phyloP scores from a whole-genome alignment of 2,797 vertebrate genomes.

The Microtus obscurus region DNA sequence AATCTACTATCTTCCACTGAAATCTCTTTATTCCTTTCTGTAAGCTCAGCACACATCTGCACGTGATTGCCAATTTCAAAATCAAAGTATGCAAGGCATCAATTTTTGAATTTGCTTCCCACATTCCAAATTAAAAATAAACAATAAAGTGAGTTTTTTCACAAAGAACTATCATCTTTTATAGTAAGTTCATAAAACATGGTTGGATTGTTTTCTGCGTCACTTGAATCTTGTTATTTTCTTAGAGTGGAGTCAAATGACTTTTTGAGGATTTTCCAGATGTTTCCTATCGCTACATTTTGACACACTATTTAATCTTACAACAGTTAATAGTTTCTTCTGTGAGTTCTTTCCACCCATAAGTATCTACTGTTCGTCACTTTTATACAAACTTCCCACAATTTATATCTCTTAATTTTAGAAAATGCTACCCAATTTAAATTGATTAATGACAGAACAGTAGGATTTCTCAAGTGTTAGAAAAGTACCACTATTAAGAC shows the following conservation, averaged over 20 bases:
- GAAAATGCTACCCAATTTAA: not conserved
- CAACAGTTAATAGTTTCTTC: not conserved
- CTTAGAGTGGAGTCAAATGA: not conserved
- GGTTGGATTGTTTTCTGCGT: not conserved
- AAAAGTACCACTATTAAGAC: not conserved
- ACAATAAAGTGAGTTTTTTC: not conserved
- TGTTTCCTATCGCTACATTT: constrained; percentile 31
- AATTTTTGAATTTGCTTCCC: not conserved
- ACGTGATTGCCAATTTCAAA: not conserved
- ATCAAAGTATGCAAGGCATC: too few relatives aligned
- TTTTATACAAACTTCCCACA: not conserved
- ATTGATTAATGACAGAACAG: not conserved
- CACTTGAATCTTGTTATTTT: not conserved
- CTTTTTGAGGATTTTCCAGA: not conserved
- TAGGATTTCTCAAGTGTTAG: not conserved
- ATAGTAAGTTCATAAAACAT: not conserved
- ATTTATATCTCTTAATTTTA: not conserved
- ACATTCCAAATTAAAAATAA: not conserved
- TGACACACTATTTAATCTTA: not conserved
- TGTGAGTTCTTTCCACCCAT: not conserved
- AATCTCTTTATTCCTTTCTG: not conserved
- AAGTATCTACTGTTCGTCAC: constrained; percentile 29
- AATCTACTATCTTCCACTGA: not conserved
- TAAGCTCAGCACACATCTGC: too few relatives aligned
- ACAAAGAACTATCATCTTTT: not conserved